phyloP scores from a whole-genome alignment of 2,888 invertebrate species.

The Gari tellinella region DNA sequence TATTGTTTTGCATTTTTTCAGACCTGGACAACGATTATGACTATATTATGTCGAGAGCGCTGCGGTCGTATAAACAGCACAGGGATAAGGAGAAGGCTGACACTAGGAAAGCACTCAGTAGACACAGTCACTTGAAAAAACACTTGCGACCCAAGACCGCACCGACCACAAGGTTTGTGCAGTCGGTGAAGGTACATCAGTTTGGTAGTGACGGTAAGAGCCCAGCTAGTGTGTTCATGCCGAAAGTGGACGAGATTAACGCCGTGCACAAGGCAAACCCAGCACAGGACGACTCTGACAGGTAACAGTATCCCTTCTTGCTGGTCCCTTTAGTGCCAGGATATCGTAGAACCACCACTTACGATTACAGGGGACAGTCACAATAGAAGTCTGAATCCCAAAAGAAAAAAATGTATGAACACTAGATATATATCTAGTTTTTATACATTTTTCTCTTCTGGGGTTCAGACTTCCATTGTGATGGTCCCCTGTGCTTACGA shows the following conservation, averaged over 20 bases:
- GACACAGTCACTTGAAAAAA: slow-evolving; percentile 50
- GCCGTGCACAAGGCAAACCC: slow-evolving; percentile 66
- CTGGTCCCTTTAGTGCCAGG: no score
- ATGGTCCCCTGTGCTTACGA: no score
- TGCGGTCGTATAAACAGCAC: slow-evolving; percentile 69
- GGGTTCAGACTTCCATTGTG: no score
- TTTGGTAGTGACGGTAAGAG: slow-evolving; percentile 3
- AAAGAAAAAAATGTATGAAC: no score
- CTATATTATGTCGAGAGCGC: slow-evolving; percentile 73
- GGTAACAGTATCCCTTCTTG: no score
- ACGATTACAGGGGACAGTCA: no score
- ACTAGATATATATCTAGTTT: no score
- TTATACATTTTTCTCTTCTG: no score
- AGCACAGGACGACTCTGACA: slow-evolving; percentile 32
- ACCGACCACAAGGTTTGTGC: slow-evolving; percentile 47
- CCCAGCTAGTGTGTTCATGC: slow-evolving; percentile 19
- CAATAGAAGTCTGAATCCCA: no score
- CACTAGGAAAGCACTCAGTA: slow-evolving; percentile 53
- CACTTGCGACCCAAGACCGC: slow-evolving; percentile 60
- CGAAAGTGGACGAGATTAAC: slow-evolving; percentile 50
- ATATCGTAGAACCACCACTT: no score
- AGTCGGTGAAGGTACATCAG: slow-evolving; percentile 32
- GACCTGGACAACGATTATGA: slow-evolving; percentile 75
- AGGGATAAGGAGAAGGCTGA: slow-evolving; percentile 66
- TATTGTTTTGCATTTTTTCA: slow-evolving; percentile 37